Percentiles rank a stretch among this genome's conserved stretches.
These are phyloP conservation scores for Microcebus jonahi DNA, from an alignment of 2,113 vertebrate species.

Conservation along the genomic window DNA sequence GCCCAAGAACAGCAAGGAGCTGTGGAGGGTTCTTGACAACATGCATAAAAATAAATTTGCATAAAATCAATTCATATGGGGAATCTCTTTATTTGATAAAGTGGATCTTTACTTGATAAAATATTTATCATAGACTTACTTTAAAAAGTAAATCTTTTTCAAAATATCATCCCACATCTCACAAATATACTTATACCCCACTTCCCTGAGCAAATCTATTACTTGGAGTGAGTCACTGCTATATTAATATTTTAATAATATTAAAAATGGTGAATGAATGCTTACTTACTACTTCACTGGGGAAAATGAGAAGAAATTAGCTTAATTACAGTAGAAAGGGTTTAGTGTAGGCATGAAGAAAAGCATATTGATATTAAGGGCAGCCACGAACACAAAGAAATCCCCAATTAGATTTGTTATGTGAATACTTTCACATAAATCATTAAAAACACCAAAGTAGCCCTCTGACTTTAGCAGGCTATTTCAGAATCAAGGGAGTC, in stretches of 20 bases:
- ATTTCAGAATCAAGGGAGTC: background rate
- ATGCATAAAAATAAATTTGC: background rate
- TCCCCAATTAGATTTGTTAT: background rate
- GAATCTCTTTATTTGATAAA: constrained; percentile 26
- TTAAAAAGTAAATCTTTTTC: background rate
- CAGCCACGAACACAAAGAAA: background rate
- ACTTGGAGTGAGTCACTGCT: background rate
- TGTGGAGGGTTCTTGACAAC: background rate
- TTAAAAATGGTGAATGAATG: background rate
- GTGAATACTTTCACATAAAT: background rate
- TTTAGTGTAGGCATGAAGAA: background rate
- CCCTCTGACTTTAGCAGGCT: background rate
- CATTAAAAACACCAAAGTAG: background rate
- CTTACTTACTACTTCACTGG: background rate
- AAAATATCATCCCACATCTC: background rate
- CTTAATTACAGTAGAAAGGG: background rate
- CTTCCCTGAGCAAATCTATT: background rate
- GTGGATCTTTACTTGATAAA: constrained; percentile 22
- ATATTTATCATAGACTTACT: background rate
- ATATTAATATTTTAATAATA: constrained; percentile 29
- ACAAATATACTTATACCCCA: background rate
- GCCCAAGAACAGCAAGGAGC: background rate
- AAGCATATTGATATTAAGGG: background rate
- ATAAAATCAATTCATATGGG: background rate
- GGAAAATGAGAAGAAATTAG: constrained; percentile 9